These are phyloP conservation scores for Sminthurides bifidus DNA, from an alignment of 1,140 invertebrate species.

Conservation along the genomic window DNA sequence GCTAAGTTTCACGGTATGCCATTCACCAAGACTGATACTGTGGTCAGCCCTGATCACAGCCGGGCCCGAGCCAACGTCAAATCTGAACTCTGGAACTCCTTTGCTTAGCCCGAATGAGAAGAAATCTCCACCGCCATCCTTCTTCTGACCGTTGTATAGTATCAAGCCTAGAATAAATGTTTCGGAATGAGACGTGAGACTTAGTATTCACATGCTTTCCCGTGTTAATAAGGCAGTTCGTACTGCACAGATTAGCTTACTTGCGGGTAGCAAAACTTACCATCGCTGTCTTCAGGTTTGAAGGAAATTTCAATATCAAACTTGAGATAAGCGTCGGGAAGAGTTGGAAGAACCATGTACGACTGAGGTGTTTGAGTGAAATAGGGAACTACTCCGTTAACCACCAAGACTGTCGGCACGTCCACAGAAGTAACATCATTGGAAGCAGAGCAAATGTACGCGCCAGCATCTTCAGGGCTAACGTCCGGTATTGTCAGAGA, in stretches of 20 bases:
- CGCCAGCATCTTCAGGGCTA: constrained; percentile 62
- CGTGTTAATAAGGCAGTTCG: too few relatives aligned
- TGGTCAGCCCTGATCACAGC: constrained; percentile 53
- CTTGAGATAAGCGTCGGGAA: constrained; percentile 61
- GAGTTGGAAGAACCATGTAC: constrained; percentile 57
- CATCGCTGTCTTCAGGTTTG: constrained; percentile 61
- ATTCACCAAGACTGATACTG: constrained; percentile 57
- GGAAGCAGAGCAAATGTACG: constrained; percentile 68
- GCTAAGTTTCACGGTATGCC: constrained; percentile 82
- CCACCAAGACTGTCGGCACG: constrained; percentile 56
- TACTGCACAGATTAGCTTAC: too few relatives aligned
- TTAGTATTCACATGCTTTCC: too few relatives aligned
- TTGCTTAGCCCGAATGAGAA: constrained; percentile 62
- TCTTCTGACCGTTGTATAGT: constrained; percentile 67
- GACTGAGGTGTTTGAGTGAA: constrained; percentile 61
- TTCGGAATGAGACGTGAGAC: too few relatives aligned
- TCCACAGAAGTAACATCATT: constrained; percentile 46
- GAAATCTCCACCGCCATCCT: constrained; percentile 57
- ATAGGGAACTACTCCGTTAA: constrained; percentile 72
- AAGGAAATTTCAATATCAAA: constrained; percentile 83
- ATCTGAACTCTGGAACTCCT: constrained; percentile 63
- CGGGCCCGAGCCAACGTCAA: constrained; percentile 64
- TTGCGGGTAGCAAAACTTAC: constrained; percentile 49
- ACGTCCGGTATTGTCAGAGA: constrained; percentile 41
- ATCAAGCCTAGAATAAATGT: constrained; percentile 62